phyloP scores from a whole-genome alignment of 2,113 vertebrate species.

The Istiophorus platypterus region DNA sequence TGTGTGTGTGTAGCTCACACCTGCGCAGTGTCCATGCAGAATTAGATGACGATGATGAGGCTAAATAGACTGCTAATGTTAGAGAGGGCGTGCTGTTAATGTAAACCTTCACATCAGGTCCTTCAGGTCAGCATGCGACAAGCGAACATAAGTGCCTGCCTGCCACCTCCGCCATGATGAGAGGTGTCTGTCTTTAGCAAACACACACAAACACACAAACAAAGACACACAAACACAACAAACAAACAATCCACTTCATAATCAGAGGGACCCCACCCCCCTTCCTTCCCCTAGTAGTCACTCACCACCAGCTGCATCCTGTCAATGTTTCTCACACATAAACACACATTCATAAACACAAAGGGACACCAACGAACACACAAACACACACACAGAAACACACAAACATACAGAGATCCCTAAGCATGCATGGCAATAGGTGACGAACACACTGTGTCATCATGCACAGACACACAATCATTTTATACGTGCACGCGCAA shows the following conservation, averaged over 20 bases:
- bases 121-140: not conserved
- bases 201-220: constrained; percentile 10
- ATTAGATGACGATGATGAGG: no score
- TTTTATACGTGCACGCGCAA: not conserved
- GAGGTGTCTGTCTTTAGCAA: not conserved
- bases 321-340: constrained; percentile 9
- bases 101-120: no score
- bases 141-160: constrained; percentile 13
- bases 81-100: no score
- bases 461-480: constrained; percentile 3
- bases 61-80: no score
- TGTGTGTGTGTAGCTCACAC: constrained; percentile 30
- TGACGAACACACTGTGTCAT: constrained; percentile 1
- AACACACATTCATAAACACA: not conserved
- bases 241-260: no score
- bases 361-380: constrained; percentile 10
- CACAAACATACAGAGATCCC: not conserved
- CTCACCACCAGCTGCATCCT: not conserved
- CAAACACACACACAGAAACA: not conserved
- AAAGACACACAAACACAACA: not conserved
- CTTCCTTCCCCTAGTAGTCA: not conserved
- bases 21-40: not conserved
- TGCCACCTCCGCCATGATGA: constrained; percentile 13
- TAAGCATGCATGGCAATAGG: not conserved
- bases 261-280: no score